A percentile compares a stretch with the other conserved stretches of the same genome.
Conservation (phyloP, 2,113 vertebrate genomes). For the Hoplias malabaricus region DNA sequence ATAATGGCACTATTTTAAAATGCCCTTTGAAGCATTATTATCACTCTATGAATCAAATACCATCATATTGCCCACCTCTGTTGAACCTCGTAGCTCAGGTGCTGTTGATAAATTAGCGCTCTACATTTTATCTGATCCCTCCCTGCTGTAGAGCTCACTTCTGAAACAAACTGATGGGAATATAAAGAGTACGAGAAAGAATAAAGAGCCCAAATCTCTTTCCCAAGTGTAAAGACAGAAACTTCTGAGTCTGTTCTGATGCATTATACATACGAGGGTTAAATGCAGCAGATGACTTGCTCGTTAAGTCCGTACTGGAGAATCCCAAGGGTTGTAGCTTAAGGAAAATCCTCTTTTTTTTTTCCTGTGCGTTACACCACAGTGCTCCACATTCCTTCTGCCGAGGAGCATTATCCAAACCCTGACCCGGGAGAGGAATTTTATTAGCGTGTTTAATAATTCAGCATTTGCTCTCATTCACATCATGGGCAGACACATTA, state of each 20-base stretch:
- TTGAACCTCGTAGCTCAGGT: not conserved
- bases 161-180: not conserved
- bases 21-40: no score
- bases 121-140: not conserved
- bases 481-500: not conserved
- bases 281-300: conserved; percentile 33
- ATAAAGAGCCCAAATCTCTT: conserved; percentile 22
- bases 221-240: not conserved
- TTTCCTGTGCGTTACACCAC: conserved; percentile 39
- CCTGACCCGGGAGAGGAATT: conserved; percentile 11
- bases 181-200: no score
- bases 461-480: not conserved
- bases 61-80: no score
- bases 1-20: no score
- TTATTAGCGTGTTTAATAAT: conserved; percentile 31
- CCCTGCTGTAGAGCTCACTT: not conserved
- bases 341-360: conserved; percentile 38
- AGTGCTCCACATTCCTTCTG: conserved; percentile 21
- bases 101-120: not conserved
- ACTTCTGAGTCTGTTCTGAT: conserved; percentile 36
- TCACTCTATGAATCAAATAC: no score
- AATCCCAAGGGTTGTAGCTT: conserved; percentile 29
- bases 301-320: conserved; percentile 43
- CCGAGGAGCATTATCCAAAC: conserved; percentile 16
- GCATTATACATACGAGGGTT: conserved; percentile 44